Evolutionary conservation across 1,140 invertebrate species (phyloP).

Genomic region (Tenebrio molitor): DNA sequence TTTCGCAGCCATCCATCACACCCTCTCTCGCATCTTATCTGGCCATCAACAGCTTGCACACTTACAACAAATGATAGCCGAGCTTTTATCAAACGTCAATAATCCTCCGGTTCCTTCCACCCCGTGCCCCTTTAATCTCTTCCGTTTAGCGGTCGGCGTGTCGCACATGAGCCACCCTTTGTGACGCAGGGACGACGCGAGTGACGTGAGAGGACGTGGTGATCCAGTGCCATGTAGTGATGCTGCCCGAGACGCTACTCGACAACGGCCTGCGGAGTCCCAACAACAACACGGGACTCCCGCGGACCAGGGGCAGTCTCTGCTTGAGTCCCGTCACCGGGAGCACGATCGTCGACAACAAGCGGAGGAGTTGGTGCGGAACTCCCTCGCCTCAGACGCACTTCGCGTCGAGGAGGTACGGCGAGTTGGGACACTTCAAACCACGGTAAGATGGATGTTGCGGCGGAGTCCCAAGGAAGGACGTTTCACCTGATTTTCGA

Average conservation of each 20-base stretch:
- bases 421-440: conserved; percentile 64
- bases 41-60: conserved; percentile 33
- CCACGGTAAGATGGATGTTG: conserved; percentile 59
- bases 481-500: no score
- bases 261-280: conserved; percentile 64
- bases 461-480: no score
- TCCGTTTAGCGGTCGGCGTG: conserved; percentile 24
- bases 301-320: conserved; percentile 61
- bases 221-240: conserved; percentile 41
- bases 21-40: conserved; percentile 22
- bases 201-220: conserved; percentile 2
- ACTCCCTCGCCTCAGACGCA: conserved; percentile 56
- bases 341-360: conserved; percentile 57
- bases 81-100: conserved; percentile 38
- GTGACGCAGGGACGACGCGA: background rate
- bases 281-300: conserved; percentile 59
- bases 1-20: conserved; percentile 21
- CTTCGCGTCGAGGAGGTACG: conserved; percentile 58
- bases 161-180: background rate
- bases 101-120: conserved; percentile 2
- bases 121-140: background rate
- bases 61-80: conserved; percentile 26
- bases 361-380: conserved; percentile 63
- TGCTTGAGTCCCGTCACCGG: conserved; percentile 60
- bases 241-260: conserved; percentile 62